phyloP scores from a whole-genome alignment of 2,113 vertebrate genomes.

The Pagrus major region DNA sequence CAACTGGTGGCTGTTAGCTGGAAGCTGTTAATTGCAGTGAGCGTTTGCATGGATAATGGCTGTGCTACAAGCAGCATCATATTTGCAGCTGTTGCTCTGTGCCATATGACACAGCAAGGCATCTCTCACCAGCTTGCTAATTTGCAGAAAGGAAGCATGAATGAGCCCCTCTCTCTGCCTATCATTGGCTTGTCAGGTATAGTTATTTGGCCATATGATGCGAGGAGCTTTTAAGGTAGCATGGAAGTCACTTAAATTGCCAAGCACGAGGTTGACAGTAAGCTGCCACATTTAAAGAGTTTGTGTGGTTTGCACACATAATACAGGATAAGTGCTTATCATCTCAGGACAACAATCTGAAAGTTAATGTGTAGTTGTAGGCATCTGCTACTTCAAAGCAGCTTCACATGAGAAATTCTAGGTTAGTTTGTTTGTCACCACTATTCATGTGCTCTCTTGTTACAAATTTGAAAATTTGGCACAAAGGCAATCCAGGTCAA shows the following conservation, averaged over 20 bases:
- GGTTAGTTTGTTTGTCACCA: neutral
- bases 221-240: neutral
- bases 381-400: neutral
- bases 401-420: neutral
- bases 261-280: neutral
- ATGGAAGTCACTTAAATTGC: neutral
- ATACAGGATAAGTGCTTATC: neutral
- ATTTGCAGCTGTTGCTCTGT: conserved; percentile 44
- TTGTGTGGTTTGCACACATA: neutral
- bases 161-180: neutral
- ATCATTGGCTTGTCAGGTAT: neutral
- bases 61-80: conserved; percentile 10
- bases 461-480: neutral
- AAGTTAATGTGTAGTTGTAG: conserved; percentile 5
- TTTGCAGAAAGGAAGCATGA: conserved; percentile 22
- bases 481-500: conserved; percentile 2
- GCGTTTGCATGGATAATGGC: neutral
- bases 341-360: neutral
- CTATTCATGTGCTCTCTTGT: neutral
- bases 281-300: neutral
- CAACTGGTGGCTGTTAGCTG: neutral
- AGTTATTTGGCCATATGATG: conserved; percentile 21
- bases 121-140: conserved; percentile 60
- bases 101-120: conserved; percentile 38
- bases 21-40: conserved; percentile 12